phyloP scores from a whole-genome alignment of 1,140 invertebrate genomes.

The Heliothis virescens region DNA sequence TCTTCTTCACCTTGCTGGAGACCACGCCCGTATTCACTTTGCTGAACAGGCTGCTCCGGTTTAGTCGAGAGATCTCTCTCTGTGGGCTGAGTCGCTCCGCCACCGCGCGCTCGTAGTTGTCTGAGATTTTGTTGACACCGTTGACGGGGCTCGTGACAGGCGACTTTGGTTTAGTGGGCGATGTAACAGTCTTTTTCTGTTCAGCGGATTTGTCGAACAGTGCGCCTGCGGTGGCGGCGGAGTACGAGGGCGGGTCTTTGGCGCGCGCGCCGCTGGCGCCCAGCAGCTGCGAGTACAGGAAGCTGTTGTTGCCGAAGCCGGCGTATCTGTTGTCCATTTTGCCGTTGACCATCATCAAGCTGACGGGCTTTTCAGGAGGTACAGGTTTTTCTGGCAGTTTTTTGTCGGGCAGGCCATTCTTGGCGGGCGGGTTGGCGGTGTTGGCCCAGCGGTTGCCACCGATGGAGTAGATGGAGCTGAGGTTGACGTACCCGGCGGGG shows the following conservation, averaged over 20 bases:
- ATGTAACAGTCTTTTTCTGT: constrained; percentile 62
- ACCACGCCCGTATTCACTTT: constrained; percentile 82
- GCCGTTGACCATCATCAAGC: constrained; percentile 82
- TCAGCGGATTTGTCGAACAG: constrained; percentile 65
- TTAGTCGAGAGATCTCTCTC: constrained; percentile 72
- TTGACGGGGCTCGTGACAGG: constrained; percentile 79
- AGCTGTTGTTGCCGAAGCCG: constrained; percentile 80
- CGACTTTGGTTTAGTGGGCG: constrained; percentile 68
- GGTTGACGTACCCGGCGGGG: constrained; percentile 83
- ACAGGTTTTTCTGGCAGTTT: constrained; percentile 77
- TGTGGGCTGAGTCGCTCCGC: constrained; percentile 78
- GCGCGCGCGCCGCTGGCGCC: constrained; percentile 70
- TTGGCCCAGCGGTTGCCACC: constrained; percentile 71
- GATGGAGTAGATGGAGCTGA: constrained; percentile 83
- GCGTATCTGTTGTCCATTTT: constrained; percentile 79
- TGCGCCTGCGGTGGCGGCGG: constrained; percentile 70
- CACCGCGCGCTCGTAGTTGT: constrained; percentile 83
- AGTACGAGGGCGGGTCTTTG: constrained; percentile 79
- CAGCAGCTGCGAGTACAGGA: constrained; percentile 83
- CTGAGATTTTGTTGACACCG: constrained; percentile 84
- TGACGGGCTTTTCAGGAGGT: constrained; percentile 80
- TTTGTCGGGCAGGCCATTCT: constrained; percentile 72
- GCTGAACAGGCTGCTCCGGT: constrained; percentile 80
- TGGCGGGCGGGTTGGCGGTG: constrained; percentile 55
- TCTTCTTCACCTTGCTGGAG: constrained; percentile 73